Percentiles rank a stretch among this genome's conserved stretches.
These are phyloP conservation scores for Myotis daubentonii DNA, from an alignment of 2,797 vertebrate species.

Conservation along the genomic window DNA sequence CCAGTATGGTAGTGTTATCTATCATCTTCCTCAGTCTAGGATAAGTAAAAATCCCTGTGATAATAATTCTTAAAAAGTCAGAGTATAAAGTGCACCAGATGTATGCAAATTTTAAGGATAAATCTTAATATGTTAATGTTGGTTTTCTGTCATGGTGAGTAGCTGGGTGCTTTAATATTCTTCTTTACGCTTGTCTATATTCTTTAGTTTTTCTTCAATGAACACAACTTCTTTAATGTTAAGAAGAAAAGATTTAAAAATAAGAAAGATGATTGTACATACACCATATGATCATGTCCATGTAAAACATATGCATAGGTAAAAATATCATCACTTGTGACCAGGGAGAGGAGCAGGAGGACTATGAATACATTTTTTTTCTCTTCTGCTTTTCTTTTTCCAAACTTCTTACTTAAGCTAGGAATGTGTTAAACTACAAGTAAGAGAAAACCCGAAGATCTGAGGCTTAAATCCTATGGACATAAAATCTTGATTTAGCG, in stretches of 20 bases:
- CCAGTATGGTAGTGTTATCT: not conserved
- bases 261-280: not conserved
- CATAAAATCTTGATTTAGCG: not conserved
- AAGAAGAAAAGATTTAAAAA: not conserved
- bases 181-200: not conserved
- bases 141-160: not conserved
- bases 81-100: not conserved
- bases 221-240: not conserved
- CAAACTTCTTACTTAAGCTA: not conserved
- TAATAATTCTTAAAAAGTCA: slow-evolving; percentile 4
- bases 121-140: not conserved
- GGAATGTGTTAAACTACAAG: not conserved
- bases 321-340: not conserved
- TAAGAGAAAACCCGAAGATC: not conserved
- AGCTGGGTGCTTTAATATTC: not conserved
- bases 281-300: not conserved
- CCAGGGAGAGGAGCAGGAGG: not conserved
- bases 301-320: not conserved
- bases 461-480: not conserved
- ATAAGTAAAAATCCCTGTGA: not conserved
- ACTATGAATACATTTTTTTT: not conserved
- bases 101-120: not conserved
- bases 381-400: not conserved
- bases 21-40: not conserved
- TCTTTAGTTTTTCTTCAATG: not conserved